These are phyloP conservation scores for Heterodera filipjevi DNA, from an alignment of 2,888 invertebrate genomes.

Conservation along the genomic window DNA sequence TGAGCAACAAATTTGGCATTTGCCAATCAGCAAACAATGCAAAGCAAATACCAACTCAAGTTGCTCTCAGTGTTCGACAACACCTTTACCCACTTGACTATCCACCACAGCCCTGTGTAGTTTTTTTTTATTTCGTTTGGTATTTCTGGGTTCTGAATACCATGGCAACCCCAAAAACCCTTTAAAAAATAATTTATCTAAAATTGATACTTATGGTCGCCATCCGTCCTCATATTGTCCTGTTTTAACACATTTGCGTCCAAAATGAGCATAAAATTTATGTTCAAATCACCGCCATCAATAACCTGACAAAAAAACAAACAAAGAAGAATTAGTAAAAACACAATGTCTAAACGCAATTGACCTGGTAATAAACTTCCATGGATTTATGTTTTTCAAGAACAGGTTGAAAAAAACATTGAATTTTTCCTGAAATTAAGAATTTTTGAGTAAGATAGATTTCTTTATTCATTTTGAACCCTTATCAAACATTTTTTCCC, in stretches of 20 bases:
- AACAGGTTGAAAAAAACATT: conserved; percentile 63
- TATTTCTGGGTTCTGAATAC: no score
- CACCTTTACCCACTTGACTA: background rate
- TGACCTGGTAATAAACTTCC: conserved; percentile 73
- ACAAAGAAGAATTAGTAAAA: conserved; percentile 36
- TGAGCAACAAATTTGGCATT: conserved; percentile 6
- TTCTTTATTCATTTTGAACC: no score
- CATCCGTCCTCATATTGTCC: conserved; percentile 66
- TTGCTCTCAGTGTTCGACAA: background rate
- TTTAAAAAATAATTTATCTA: background rate
- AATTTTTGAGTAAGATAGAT: no score
- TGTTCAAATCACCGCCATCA: conserved; percentile 82
- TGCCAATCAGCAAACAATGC: background rate
- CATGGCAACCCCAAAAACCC: no score
- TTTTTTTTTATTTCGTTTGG: no score
- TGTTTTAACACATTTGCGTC: conserved; percentile 67
- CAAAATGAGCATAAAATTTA: conserved; percentile 76
- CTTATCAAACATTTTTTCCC: no score
- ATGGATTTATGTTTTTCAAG: conserved; percentile 53
- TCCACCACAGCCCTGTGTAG: no score
- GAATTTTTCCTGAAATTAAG: conserved; percentile 48
- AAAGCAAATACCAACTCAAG: background rate
- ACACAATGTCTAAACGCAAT: no score
- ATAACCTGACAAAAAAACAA: conserved; percentile 73
- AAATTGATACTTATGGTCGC: conserved; percentile 65